These are phyloP conservation scores for Anguilla rostrata DNA, from an alignment of 2,113 vertebrate species.

Conservation along the genomic window DNA sequence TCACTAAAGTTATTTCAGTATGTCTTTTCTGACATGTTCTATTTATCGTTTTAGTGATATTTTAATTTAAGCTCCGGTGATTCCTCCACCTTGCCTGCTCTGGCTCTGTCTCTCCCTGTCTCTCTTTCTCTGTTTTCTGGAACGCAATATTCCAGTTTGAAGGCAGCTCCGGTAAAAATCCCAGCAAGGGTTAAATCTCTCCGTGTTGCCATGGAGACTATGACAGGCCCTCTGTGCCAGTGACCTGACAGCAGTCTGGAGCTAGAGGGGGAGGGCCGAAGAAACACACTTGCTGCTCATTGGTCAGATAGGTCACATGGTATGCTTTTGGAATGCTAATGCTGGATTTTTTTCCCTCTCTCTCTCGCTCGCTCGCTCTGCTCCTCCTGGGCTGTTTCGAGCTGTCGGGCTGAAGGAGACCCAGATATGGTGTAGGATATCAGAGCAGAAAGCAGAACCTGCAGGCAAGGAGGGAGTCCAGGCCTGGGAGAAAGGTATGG, in stretches of 20 bases:
- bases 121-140: slow-evolving; percentile 13
- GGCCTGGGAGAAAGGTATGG: slow-evolving; percentile 56
- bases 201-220: slow-evolving; percentile 66
- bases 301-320: slow-evolving; percentile 60
- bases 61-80: background rate
- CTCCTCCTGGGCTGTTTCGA: slow-evolving; percentile 47
- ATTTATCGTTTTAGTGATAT: too few relatives aligned
- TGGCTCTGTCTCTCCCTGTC: slow-evolving; percentile 7
- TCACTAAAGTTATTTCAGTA: background rate
- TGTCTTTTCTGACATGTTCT: background rate
- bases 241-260: slow-evolving; percentile 63
- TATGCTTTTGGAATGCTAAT: slow-evolving; percentile 68
- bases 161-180: slow-evolving; percentile 41
- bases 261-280: slow-evolving; percentile 37
- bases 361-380: slow-evolving; percentile 31
- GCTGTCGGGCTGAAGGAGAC: slow-evolving; percentile 49
- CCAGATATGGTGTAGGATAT: slow-evolving; percentile 64
- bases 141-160: slow-evolving; percentile 31
- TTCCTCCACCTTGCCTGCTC: background rate
- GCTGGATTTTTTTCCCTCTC: slow-evolving; percentile 41
- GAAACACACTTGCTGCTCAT: slow-evolving; percentile 30
- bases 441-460: slow-evolving; percentile 41
- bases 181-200: slow-evolving; percentile 51
- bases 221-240: slow-evolving; percentile 49
- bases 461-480: slow-evolving; percentile 39